Conservation (phyloP, 2,888 invertebrate species). For the Branchellion lobata region DNA sequence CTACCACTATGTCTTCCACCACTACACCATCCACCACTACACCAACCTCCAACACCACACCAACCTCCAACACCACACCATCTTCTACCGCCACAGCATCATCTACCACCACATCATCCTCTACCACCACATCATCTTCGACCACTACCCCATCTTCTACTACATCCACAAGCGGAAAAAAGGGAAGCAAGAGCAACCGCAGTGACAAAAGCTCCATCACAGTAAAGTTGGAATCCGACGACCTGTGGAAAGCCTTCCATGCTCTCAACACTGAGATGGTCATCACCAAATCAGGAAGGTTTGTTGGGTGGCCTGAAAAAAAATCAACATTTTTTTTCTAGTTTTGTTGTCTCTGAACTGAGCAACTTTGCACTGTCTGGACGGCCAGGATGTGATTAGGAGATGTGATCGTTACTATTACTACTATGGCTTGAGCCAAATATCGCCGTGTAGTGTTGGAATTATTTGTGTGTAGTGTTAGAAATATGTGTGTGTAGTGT, state of each 20-base stretch:
- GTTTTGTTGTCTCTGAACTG: too few relatives aligned
- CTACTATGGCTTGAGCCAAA: neutral
- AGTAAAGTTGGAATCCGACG: constrained; percentile 39
- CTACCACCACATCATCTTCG: neutral
- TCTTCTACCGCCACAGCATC: neutral
- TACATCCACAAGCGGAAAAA: neutral
- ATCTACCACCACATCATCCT: neutral
- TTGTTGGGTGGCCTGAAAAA: too few relatives aligned
- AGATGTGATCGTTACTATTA: too few relatives aligned
- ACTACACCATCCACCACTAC: too few relatives aligned
- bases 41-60: neutral
- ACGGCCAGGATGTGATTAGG: too few relatives aligned
- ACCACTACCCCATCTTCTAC: neutral
- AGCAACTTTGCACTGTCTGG: too few relatives aligned
- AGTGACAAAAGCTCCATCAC: neutral
- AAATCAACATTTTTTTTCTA: too few relatives aligned
- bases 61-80: neutral
- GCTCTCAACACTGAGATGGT: constrained; percentile 46
- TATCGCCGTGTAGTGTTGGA: neutral
- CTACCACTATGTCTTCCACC: too few relatives aligned
- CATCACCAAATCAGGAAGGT: constrained; percentile 54
- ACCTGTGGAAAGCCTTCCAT: constrained; percentile 44
- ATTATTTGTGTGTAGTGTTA: too few relatives aligned
- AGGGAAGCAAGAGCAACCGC: neutral
- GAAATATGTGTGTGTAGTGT: too few relatives aligned